phyloP scores from a whole-genome alignment of 2,113 vertebrate species.

The Lampris incognitus region DNA sequence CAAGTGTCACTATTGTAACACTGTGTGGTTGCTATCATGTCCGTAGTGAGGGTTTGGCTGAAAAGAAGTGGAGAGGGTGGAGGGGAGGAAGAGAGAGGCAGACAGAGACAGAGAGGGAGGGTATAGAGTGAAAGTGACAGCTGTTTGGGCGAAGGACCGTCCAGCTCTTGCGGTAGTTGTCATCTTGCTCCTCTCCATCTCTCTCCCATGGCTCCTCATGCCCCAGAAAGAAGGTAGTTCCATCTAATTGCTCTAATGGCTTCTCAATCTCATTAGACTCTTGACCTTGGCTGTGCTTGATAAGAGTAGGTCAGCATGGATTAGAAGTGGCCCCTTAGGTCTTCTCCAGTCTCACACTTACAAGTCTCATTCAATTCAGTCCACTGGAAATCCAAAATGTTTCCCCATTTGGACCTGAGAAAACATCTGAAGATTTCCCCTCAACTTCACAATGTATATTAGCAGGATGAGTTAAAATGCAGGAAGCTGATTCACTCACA shows the following conservation, averaged over 20 bases:
- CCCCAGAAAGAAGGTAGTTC: conserved; percentile 78
- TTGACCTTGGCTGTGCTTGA: conserved; percentile 79
- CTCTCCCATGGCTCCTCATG: conserved; percentile 64
- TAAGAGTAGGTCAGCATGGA: conserved; percentile 76
- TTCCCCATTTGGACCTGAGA: conserved; percentile 37
- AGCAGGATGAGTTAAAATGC: neutral
- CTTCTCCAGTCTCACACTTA: conserved; percentile 57
- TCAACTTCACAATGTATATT: neutral
- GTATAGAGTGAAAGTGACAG: conserved; percentile 33
- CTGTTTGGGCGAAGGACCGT: conserved; percentile 61
- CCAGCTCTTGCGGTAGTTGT: conserved; percentile 56
- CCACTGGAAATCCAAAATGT: conserved; percentile 30
- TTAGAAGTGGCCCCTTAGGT: conserved; percentile 70
- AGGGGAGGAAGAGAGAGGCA: neutral
- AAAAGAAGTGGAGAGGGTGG: neutral
- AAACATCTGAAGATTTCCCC: conserved; percentile 7
- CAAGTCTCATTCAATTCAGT: conserved; percentile 57
- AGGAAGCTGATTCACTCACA: too few relatives aligned
- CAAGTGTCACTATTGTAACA: conserved; percentile 76
- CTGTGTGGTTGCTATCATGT: conserved; percentile 5
- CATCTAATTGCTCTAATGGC: conserved; percentile 80
- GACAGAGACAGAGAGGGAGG: conserved; percentile 8
- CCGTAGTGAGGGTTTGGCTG: conserved; percentile 13
- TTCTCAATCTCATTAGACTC: conserved; percentile 80
- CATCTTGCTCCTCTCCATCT: conserved; percentile 18